Percentiles rank a stretch among this genome's conserved stretches.
phyloP scores from a whole-genome alignment of 2,113 vertebrate genomes.

The Gymnorhina tibicen region DNA sequence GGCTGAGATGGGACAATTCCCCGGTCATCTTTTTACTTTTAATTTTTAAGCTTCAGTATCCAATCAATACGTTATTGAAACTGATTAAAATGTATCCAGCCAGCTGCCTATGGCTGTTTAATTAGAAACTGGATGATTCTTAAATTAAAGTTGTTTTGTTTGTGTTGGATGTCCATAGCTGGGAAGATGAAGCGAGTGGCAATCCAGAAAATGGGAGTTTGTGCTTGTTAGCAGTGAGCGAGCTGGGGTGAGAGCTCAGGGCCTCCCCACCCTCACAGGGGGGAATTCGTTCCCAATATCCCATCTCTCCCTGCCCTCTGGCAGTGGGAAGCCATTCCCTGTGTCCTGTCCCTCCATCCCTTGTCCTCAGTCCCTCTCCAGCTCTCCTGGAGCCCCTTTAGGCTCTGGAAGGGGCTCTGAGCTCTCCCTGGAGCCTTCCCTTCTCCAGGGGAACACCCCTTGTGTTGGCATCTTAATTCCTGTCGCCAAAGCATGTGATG shows the following conservation, averaged over 20 bases:
- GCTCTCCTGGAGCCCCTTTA: not conserved
- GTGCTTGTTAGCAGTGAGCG: not conserved
- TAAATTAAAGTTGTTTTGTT: slow-evolving; percentile 81
- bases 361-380: not conserved
- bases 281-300: not conserved
- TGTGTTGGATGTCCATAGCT: slow-evolving; percentile 34
- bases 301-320: not conserved
- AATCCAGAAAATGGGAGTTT: slow-evolving; percentile 10
- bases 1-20: slow-evolving; percentile 83
- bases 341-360: not conserved
- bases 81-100: slow-evolving; percentile 86
- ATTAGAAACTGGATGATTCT: slow-evolving; percentile 84
- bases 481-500: accelerated
- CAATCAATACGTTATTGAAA: slow-evolving; percentile 85
- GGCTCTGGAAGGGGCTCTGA: not conserved
- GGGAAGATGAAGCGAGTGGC: slow-evolving; percentile 31
- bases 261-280: not conserved
- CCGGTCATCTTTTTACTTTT: slow-evolving; percentile 84
- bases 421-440: not conserved
- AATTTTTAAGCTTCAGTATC: slow-evolving; percentile 82
- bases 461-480: not conserved
- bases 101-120: slow-evolving; percentile 83
- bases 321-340: not conserved
- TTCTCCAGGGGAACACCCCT: not conserved
- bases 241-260: not conserved